Percentiles rank a stretch among this genome's conserved stretches.
phyloP scores from a whole-genome alignment of 2,797 vertebrate genomes.

The Gymnodraco acuticeps region DNA sequence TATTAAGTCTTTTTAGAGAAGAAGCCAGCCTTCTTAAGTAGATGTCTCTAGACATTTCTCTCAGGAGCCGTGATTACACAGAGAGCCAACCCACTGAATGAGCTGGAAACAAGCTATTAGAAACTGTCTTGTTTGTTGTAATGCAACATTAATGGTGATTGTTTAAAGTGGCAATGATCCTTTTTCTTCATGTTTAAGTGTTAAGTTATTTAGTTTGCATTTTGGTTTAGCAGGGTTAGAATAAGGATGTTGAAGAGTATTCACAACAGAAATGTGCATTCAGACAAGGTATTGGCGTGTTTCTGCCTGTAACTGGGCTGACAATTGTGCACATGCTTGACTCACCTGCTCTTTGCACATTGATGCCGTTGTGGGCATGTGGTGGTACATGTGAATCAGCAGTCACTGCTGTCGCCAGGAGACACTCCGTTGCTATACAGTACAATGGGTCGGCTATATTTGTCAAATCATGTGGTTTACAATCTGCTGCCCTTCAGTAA shows the following conservation, averaged over 20 bases:
- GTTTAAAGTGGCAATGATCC: constrained; percentile 36
- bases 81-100: constrained; percentile 4
- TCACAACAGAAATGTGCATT: constrained; percentile 38
- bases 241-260: constrained; percentile 11
- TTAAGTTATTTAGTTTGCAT: constrained; percentile 24
- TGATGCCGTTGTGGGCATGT: constrained; percentile 44
- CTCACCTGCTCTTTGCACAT: constrained; percentile 46
- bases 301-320: constrained; percentile 30
- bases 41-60: constrained; percentile 11
- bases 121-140: constrained; percentile 43
- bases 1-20: constrained; percentile 32
- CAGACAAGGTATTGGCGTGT: constrained; percentile 4
- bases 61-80: constrained; percentile 33
- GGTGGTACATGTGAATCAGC: constrained; percentile 43
- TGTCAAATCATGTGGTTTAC: constrained; percentile 45
- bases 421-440: constrained; percentile 31
- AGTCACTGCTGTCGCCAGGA: constrained; percentile 33
- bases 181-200: constrained; percentile 12
- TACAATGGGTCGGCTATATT: constrained; percentile 27
- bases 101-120: constrained; percentile 27
- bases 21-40: constrained; percentile 10
- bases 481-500: constrained; percentile 24
- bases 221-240: constrained; percentile 24
- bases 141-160: constrained; percentile 48
- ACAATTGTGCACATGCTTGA: constrained; percentile 52